Conservation (phyloP, 2,113 vertebrate species). For the Hypanus sabinus region DNA sequence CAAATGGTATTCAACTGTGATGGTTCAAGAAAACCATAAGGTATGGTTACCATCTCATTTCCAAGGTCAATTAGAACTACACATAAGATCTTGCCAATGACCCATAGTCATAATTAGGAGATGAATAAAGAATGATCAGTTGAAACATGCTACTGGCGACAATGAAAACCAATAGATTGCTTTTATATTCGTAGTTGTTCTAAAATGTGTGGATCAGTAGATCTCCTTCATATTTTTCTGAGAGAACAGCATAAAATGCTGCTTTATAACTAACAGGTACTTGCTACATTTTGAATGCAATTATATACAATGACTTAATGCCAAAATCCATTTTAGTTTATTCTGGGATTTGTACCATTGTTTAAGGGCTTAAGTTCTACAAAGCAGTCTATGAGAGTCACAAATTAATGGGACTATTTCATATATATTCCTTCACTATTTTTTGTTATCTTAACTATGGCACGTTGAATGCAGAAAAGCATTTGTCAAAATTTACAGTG, state of each 20-base stretch:
- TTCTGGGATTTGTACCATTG: neutral
- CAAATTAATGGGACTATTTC: neutral
- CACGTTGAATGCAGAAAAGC: neutral
- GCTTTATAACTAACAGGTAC: neutral
- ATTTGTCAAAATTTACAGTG: neutral
- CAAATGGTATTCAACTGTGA: no score
- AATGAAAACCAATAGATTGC: neutral
- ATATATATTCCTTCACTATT: neutral
- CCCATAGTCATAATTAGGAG: no score
- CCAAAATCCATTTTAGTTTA: neutral
- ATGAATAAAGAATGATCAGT: neutral
- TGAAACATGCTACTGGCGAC: neutral
- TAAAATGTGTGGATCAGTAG: neutral
- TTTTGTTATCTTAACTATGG: neutral
- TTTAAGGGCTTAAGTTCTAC: neutral
- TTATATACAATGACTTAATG: neutral
- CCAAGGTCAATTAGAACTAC: no score
- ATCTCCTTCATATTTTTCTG: neutral
- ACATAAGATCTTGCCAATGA: no score
- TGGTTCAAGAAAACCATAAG: neutral
- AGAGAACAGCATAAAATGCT: neutral
- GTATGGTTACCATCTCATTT: no score
- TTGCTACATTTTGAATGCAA: neutral
- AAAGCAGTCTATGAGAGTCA: neutral
- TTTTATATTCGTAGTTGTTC: neutral